Conservation (phyloP, 2,888 invertebrate genomes). For the Troilus luridus region DNA sequence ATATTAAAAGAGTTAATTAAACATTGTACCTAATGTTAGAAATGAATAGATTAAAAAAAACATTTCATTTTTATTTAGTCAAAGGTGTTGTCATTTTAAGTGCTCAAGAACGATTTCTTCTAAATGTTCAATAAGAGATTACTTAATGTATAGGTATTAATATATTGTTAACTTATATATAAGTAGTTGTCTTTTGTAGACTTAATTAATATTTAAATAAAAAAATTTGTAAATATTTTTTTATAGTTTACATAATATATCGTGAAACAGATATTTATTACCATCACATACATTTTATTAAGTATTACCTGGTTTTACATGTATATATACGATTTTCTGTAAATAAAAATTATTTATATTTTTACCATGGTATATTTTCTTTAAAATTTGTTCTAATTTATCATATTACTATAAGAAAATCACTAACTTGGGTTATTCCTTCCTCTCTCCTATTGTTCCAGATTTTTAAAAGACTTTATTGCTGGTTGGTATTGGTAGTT, state of each 20-base stretch:
- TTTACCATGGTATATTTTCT: not conserved
- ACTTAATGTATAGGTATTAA: not conserved
- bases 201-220: not conserved
- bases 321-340: not conserved
- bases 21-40: not conserved
- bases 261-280: not conserved
- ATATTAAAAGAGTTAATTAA: not conserved
- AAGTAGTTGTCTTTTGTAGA: not conserved
- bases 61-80: not conserved
- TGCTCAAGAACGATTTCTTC: constrained; percentile 10
- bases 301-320: not conserved
- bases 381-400: not conserved
- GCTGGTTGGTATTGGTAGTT: not conserved
- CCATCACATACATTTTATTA: not conserved
- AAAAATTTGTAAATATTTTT: constrained; percentile 13
- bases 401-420: not conserved
- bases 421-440: not conserved
- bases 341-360: not conserved
- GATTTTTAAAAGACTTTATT: not conserved
- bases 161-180: not conserved
- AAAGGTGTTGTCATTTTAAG: not conserved
- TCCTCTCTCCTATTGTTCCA: not conserved
- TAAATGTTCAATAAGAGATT: not conserved
- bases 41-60: not conserved
- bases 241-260: not conserved